Conservation (phyloP, 2,113 vertebrate species). For the Rafetus swinhoei region DNA sequence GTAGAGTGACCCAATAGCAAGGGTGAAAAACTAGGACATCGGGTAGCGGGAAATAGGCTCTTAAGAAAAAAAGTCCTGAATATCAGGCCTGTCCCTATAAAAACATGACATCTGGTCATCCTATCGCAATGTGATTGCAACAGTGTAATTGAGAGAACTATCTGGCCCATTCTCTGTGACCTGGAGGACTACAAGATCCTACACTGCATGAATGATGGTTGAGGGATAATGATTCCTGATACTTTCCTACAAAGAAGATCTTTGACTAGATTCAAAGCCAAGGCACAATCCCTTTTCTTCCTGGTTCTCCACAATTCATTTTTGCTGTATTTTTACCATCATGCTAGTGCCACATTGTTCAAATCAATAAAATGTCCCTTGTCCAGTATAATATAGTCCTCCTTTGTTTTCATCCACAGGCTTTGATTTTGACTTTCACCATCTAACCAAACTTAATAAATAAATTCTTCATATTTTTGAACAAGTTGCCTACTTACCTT, state of each 20-base stretch:
- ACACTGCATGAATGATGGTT: background rate
- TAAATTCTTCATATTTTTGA: constrained; percentile 65
- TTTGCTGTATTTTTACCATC: constrained; percentile 8
- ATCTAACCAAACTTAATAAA: constrained; percentile 33
- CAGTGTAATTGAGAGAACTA: background rate
- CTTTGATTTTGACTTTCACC: constrained; percentile 51
- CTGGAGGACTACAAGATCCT: background rate
- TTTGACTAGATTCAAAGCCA: background rate
- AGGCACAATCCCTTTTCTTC: constrained; percentile 28
- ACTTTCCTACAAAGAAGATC: background rate
- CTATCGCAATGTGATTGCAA: background rate
- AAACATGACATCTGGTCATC: no score
- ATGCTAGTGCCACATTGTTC: constrained; percentile 39
- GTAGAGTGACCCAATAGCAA: no score
- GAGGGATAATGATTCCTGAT: background rate
- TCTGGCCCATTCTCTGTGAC: background rate
- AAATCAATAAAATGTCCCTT: constrained; percentile 58
- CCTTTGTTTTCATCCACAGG: constrained; percentile 22
- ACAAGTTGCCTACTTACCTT: constrained; percentile 53
- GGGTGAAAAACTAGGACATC: no score
- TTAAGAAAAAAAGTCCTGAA: no score
- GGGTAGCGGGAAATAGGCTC: no score
- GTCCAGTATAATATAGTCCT: constrained; percentile 15
- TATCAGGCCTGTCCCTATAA: no score
- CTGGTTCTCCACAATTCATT: background rate